Evolutionary conservation across 1,140 invertebrate genomes (phyloP), one percentile per base, ranked within the genome.

Genomic region (Hycleus phaleratus): DNA sequence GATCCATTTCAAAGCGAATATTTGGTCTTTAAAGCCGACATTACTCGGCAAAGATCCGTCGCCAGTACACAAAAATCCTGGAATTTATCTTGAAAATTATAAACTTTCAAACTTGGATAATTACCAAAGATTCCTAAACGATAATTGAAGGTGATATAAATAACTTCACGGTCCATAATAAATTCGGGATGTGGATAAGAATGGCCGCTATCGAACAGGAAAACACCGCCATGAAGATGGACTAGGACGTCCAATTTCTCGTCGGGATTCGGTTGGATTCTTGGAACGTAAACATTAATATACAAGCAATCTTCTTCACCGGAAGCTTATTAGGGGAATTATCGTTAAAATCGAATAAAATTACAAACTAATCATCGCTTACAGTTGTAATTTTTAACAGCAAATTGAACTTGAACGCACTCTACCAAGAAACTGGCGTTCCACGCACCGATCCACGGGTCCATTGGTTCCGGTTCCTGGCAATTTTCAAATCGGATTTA

Each of bases 121-220:
- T 18, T 18, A 18, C 18, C 62, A 61, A 53, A 48, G 32, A 79
- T 74, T 25, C 82, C 82, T n/a, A 86, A 60, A 9, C 85, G 69
- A 66, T 84, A 86, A 67, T 83, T 84, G 1, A 86, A 68, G 3
- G 77, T 82, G 0, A 85, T 84, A 24, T 81, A 70, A 5, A 86
- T 78, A 10, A 84, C 66, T 58, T 83, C 76, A 38, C 76, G 58
- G 18, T 76, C 79, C 75, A 87, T 78, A 0, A 86, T 52, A 62
- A 78, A 74, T 6, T 75, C 67, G 0, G 82, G 76, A 3, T 75
- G 75, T 61, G 58, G 46, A 42, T 60, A 49, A 39, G 18, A 54
- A 49, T 64, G 56, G 2, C 38, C 54, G 26, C 55, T 46, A 26
- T 82, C 83, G 47, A 75, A 79, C 72, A 80, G 78, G 63, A 80